A percentile compares a stretch with the other conserved stretches of the same genome.
phyloP scores from a whole-genome alignment of 2,113 vertebrate species.

The Lagopus leucura region DNA sequence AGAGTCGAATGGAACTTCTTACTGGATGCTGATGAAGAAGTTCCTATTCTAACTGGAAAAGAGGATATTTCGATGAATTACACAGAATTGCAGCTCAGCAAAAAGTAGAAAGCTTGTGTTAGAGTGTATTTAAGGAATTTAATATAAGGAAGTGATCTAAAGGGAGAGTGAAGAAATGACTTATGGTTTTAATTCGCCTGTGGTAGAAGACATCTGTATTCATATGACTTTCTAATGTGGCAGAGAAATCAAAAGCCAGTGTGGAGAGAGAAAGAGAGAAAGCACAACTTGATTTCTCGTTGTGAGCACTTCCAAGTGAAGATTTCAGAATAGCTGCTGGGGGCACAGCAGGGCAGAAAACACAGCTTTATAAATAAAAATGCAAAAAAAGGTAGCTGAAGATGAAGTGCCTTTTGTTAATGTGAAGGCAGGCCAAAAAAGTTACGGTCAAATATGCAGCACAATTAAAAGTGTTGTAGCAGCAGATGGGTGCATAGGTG shows the following conservation, averaged over 20 bases:
- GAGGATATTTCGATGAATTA: background rate
- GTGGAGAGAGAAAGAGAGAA: no score
- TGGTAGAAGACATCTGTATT: background rate
- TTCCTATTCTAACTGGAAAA: slow-evolving; percentile 54
- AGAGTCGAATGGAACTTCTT: background rate
- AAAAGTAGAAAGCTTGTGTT: background rate
- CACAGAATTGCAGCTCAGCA: background rate
- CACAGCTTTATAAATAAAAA: background rate
- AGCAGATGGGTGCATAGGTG: background rate
- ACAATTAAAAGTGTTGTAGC: background rate
- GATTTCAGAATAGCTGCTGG: no score
- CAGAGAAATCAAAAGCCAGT: background rate
- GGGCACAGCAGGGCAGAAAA: background rate
- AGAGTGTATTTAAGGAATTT: background rate
- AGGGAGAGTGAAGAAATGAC: background rate
- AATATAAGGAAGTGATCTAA: background rate
- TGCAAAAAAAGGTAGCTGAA: background rate
- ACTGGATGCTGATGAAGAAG: slow-evolving; percentile 42
- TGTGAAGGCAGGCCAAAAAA: background rate
- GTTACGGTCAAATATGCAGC: background rate
- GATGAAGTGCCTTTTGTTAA: background rate
- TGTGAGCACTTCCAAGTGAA: background rate
- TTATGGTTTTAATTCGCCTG: background rate
- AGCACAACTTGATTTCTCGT: background rate
- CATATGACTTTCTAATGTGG: background rate